Evolutionary conservation across 2,888 invertebrate genomes (phyloP), one percentile per base, ranked within the genome.

Genomic region (Rhyacophila evoluta): DNA sequence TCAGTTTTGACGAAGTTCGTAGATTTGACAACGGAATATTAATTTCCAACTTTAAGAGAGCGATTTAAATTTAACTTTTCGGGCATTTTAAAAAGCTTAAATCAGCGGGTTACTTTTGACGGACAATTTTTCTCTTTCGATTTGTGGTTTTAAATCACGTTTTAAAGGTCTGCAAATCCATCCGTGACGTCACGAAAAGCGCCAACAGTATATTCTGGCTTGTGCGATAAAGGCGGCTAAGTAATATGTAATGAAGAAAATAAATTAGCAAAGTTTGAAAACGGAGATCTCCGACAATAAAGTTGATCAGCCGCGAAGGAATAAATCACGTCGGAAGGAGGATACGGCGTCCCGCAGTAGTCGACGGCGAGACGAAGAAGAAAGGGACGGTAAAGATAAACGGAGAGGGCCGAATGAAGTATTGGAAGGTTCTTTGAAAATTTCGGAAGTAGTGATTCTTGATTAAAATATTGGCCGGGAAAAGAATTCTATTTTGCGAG

Each of bases 301-400:
- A 77, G 77, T 73, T 69, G 77, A 77, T 77, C 77, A 73, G 37
- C 28, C 77, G 36, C 68, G 39, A 73, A 36, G 73, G 71, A 55
- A 77, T 77, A 77, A 77, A 77, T 77, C 77, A 77, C 72, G 73
- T 73, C 28, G 73, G 73, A 33, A 77, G 15, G 55, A 55, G 55
- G 55, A 55, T 19, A 55, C 15, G 41, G 19, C 55, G 55, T 55
- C 55, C 55, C 55, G 55, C 25, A 55, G 55, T 10, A 55, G 55
- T 15, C 55, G 19, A 19, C 29, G 8, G 55, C 25, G 55, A n/a
- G 55, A 55, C 19, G 8, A 15, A 19, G 4, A 10, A 19, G 6
- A 55, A 19, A 19, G 19, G 55, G 19, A 19, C 19, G 55, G 55
- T 15, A 19, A 55, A 55, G 55, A 55, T 55, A 55, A 55, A 55